Base-by-base conservation (phyloP, 2,888 invertebrate species). In the Halocaridina rubra region DNA sequence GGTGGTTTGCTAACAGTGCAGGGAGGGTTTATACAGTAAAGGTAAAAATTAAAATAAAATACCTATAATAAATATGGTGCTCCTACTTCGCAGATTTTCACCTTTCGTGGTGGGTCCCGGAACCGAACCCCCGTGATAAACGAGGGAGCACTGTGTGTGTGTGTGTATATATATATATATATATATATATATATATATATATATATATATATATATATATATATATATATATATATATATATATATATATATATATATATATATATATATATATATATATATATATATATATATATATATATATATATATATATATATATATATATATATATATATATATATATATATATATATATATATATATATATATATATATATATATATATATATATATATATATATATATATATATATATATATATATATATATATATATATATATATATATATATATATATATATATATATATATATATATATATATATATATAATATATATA, bases 181-280 rank as follows among this genome's bases (percentile, higher is more conserved):
- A 67, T 67, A 67, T 24, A 67, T 67, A 67, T 24, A 67, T 67
- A 67, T 67, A 67, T 67, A 67, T 67, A 67, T 67, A 67, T 67
- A 67, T 67, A 67, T 67, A 67, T 67, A 67, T 67, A 67, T 67
- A 67, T 67, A 22, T 2, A 67, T 19, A 67, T 67, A 22, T 19
- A 67, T 67, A 67, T 67, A 67, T 72, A 46, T 46, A 19, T 72
- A 33, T 72, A 46, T 39, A 33, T 72, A 33, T 46, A 19, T 33
- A 22, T 33, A 24, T 72, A 24, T 72, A 24, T 72, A 24, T 72
- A 24, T 72, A 24, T 72, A 24, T 72, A 24, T 72, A 24, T 72
- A 33, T 72, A 24, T 72, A 24, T 72, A 24, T 72, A 24, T 72
- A 24, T 72, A 24, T 72, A 24, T 72, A 24, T 72, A 24, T 72